Base-by-base conservation (phyloP, 2,888 invertebrate species). In the Polylopha cassiicola region DNA sequence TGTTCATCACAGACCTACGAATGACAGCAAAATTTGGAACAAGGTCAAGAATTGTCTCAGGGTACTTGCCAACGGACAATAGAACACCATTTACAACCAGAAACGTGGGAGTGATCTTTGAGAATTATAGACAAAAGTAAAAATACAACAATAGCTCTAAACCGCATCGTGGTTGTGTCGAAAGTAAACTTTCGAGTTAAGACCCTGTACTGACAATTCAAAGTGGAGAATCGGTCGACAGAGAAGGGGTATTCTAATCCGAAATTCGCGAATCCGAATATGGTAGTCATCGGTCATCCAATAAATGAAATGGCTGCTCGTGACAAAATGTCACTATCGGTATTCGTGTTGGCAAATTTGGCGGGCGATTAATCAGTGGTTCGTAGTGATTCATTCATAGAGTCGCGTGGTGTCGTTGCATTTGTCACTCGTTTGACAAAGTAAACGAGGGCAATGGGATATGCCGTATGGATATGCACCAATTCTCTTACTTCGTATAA, bases 1-100 rank as follows among this genome's bases (percentile, higher is more conserved):
- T 27, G 33, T 38, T 39, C 37, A 44, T 37, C 44, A 38, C 44
- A 49, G 44, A 53, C 48, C 44, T 43, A 62, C 53, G 48, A 47
- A 54, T 53, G 58, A 65, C 59, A 67, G 53, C 48, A 51, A 66
- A 61, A 79, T 74, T 64, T 65, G 63, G 77, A 81, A 79, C 80
- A 77, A 75, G 81, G 80, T 75, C 75, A 78, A 73, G 69, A 73
- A 76, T 67, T 72, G 72, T 79, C 73, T 75, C 73, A 76, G 67
- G 65, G 60, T 61, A 65, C 64, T 58, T 55, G 54, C 58, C 48
- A 61, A 55, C 58, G 68, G 72, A 84, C 79, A 81, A 81, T 79
- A 58, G 70, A 55, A 55, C 55, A 65, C 68, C 65, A 65, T 71
- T 68, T 65, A 58, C 53, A 58, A 63, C 51, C 52, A 49, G 50